Conservation (phyloP, 2,888 invertebrate genomes). For the Drosophila suboccidentalis region DNA sequence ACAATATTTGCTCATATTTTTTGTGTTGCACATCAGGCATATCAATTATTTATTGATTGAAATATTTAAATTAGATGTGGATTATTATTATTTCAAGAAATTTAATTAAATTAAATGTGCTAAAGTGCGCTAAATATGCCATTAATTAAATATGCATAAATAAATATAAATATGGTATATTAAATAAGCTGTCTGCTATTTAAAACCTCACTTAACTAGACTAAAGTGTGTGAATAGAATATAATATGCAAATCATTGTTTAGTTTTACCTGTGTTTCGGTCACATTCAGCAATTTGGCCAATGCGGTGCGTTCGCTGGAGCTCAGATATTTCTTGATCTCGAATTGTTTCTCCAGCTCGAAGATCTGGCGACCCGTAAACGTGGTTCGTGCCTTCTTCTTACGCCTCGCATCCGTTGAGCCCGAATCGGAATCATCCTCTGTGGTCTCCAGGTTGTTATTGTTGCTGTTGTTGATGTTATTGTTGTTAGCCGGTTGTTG, state of each 20-base stretch:
- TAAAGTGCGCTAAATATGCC: conserved; percentile 3
- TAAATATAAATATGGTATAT: no score
- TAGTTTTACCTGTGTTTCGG: conserved; percentile 95
- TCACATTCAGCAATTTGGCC: conserved; percentile 96
- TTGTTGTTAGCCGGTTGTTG: conserved; percentile 22
- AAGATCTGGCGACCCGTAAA: conserved; percentile 98
- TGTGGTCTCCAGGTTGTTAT: conserved; percentile 80
- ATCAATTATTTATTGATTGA: conserved; percentile 26
- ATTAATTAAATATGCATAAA: conserved; percentile 20
- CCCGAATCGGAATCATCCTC: conserved; percentile 87
- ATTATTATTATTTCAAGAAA: conserved; percentile 14
- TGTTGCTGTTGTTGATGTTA: conserved; percentile 23
- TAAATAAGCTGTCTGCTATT: neutral
- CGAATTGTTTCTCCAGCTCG: conserved; percentile 98
- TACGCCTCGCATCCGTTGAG: conserved; percentile 87
- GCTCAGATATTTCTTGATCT: conserved; percentile 97
- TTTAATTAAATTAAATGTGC: conserved; percentile 20
- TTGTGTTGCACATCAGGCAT: neutral
- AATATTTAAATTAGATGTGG: conserved; percentile 10
- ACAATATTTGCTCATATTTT: neutral
- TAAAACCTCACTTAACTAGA: neutral
- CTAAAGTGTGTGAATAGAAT: neutral
- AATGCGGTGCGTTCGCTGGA: conserved; percentile 97
- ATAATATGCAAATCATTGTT: neutral
- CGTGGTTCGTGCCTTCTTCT: conserved; percentile 96